Base-by-base conservation (phyloP, 2,113 vertebrate genomes). In the Leptocoma aspasia region DNA sequence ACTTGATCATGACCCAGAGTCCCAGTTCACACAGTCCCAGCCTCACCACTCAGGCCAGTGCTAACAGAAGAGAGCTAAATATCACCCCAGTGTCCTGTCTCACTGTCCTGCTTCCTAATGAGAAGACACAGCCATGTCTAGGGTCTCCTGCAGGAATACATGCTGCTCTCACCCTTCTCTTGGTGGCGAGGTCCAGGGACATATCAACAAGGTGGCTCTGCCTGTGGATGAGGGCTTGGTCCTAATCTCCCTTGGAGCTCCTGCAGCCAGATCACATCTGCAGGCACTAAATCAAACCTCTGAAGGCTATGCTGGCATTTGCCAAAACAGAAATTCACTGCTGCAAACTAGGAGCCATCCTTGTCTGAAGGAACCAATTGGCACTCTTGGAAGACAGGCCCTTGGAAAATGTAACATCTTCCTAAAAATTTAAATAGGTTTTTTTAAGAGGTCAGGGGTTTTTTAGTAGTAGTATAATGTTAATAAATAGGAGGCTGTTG, bases 101-200 rank as follows among this genome's bases (percentile, higher is more conserved):
- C 3, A 4, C 21, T 35, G 19, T 16, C 3, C 15, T 56, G 27
- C 37, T 60, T 82, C 44, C 18, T 54, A 15, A 49, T 0, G 15
- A 60, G 37, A 23, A 73, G 33, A 54, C 0, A 7, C 1, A 15
- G 35, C 11, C 44, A 33, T 42, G 16, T 5, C 0, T 1, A 77
- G 33, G n/a, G 21, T 31, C 69, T 93, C 3, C 44, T 78, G 11
- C 8, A 45, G 39, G 16, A 30, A 16, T 8, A 69, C 15, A 37
- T 27, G 24, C 39, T 83, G 28, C 26, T 75, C 12, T 87, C 4
- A 1, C 18, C 8, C 23, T 68, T 52, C 11, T 44, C 52, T 68
- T 30, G 4, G 19, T 23, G 45, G 22, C 6, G 10, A 2, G 1
- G 18, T 56, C 19, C 23, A 15, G 8, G 27, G 12, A 79, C 4